Percentiles rank a stretch among this genome's conserved stretches.
Evolutionary conservation across 2,113 vertebrate genomes (phyloP).

Genomic region (Cairina moschata): DNA sequence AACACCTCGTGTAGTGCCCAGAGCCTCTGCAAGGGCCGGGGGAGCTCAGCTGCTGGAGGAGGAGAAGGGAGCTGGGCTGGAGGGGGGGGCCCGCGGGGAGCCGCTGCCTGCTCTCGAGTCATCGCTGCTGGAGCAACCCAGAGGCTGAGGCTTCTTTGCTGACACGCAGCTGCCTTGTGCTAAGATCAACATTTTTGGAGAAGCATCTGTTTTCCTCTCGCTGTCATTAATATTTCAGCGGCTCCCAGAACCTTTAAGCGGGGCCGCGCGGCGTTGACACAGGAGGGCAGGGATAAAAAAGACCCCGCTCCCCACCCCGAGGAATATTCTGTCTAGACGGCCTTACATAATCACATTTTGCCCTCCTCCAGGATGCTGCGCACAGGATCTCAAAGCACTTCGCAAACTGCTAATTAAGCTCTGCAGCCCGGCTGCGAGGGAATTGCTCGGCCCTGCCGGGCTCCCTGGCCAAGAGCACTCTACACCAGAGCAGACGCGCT

Average conservation of each 20-base stretch:
- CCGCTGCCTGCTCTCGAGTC: not conserved
- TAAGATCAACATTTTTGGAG: not conserved
- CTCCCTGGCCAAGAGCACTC: not conserved
- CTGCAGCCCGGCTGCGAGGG: not conserved
- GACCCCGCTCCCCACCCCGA: not conserved
- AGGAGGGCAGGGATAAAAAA: not conserved
- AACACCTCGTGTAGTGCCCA: not conserved
- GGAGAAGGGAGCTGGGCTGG: not conserved
- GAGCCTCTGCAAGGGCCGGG: no score
- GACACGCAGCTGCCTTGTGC: not conserved
- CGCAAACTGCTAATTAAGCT: not conserved
- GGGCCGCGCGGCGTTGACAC: not conserved
- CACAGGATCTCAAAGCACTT: slow-evolving; percentile 8
- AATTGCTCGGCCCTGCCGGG: not conserved
- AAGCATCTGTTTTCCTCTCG: not conserved
- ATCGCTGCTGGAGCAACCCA: not conserved
- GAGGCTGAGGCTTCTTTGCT: not conserved
- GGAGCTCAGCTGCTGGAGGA: not conserved
- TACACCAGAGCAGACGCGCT: not conserved
- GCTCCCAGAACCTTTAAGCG: not conserved
- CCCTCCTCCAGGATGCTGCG: slow-evolving; percentile 2
- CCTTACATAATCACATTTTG: slow-evolving; percentile 9
- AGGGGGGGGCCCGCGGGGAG: not conserved
- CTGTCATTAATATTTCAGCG: slow-evolving; percentile 39
- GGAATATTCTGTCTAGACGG: slow-evolving; percentile 5